A percentile compares a stretch with the other conserved stretches of the same genome.
Evolutionary conservation across 2,113 vertebrate genomes (phyloP).

Genomic region (Clarias magur): DNA sequence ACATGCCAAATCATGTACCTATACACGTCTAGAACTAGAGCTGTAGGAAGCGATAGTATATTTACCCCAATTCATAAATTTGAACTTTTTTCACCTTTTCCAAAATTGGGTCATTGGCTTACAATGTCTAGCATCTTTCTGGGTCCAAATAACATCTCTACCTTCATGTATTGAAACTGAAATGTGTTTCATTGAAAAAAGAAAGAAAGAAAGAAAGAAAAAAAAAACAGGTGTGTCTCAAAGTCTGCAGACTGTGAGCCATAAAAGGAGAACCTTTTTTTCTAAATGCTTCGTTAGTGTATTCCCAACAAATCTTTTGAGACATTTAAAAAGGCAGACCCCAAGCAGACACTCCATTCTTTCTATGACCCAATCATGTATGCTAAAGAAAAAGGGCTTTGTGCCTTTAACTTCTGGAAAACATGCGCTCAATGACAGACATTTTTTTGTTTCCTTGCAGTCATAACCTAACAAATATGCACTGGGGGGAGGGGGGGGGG

Average conservation of each 20-base stretch:
- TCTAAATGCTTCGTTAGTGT: not conserved
- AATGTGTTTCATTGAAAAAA: not conserved
- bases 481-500: too few relatives aligned
- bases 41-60: not conserved
- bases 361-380: not conserved
- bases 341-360: not conserved
- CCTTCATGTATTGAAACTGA: not conserved
- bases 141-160: not conserved
- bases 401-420: not conserved
- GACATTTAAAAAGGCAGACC: not conserved
- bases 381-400: not conserved
- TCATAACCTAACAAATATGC: not conserved
- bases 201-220: too few relatives aligned
- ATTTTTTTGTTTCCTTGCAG: not conserved
- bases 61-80: not conserved
- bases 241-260: not conserved
- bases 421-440: not conserved
- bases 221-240: not conserved
- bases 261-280: not conserved
- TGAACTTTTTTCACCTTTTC: not conserved
- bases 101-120: too few relatives aligned
- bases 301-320: not conserved
- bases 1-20: conserved; percentile 27
- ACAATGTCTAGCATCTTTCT: too few relatives aligned
- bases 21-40: not conserved